A percentile compares a stretch with the other conserved stretches of the same genome.
phyloP scores from a whole-genome alignment of 2,797 vertebrate genomes.

The Eospalax fontanierii region DNA sequence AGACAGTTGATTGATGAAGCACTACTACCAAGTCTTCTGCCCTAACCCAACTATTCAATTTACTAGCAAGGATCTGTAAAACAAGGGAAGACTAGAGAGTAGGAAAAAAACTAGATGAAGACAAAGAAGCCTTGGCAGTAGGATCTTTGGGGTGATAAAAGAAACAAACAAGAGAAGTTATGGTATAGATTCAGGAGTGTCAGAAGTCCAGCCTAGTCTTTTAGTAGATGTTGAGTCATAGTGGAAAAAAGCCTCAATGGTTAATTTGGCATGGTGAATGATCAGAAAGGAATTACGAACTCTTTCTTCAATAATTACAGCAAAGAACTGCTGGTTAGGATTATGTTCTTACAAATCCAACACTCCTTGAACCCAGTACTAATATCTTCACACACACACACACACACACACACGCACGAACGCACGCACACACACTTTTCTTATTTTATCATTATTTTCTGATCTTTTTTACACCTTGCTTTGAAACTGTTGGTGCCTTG shows the following conservation, averaged over 20 bases:
- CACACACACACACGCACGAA: background rate
- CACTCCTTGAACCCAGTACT: background rate
- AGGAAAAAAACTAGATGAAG: background rate
- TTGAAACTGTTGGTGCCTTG: slow-evolving; percentile 27
- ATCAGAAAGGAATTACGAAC: slow-evolving; percentile 28
- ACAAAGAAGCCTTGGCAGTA: slow-evolving; percentile 26
- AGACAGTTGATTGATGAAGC: background rate
- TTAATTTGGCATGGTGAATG: slow-evolving; percentile 10
- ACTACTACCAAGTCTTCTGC: background rate
- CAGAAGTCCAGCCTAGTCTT: slow-evolving; percentile 8
- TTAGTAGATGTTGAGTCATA: background rate
- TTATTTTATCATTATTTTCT: slow-evolving; percentile 19
- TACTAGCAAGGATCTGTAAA: background rate
- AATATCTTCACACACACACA: background rate
- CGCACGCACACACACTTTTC: background rate
- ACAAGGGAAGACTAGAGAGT: background rate
- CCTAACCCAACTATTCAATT: background rate
- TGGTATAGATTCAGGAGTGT: background rate
- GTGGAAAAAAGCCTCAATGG: slow-evolving; percentile 4
- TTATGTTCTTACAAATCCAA: background rate
- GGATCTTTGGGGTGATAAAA: background rate
- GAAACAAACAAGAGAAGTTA: background rate
- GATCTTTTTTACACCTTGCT: slow-evolving; percentile 6
- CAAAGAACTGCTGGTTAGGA: background rate
- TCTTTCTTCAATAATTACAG: background rate